Percentiles rank a stretch among this genome's conserved stretches.
Conservation (phyloP, 2,113 vertebrate species). For the Lathamus discolor region DNA sequence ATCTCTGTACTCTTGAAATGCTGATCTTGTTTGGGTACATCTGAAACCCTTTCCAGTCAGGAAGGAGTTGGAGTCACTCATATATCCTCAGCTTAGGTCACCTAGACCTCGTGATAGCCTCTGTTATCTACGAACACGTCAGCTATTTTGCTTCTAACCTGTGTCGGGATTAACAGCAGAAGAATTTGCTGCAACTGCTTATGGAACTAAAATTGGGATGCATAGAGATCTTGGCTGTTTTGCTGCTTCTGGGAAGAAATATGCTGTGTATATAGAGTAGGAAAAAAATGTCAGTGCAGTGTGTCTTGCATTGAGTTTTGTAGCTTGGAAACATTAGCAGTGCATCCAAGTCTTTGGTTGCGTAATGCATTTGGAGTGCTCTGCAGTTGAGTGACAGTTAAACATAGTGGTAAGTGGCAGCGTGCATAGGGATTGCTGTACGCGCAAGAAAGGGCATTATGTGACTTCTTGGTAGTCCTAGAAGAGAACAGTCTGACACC, state of each 20-base stretch:
- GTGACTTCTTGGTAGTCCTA: background rate
- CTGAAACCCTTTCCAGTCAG: background rate
- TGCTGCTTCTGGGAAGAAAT: background rate
- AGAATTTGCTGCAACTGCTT: background rate
- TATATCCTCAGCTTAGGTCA: background rate
- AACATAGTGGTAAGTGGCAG: background rate
- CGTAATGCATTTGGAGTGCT: background rate
- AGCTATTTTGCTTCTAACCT: background rate
- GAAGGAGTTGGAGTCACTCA: background rate
- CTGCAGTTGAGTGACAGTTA: background rate
- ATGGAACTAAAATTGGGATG: background rate
- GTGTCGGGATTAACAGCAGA: background rate
- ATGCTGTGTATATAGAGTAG: background rate
- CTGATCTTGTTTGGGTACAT: background rate
- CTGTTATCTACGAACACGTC: background rate
- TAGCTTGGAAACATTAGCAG: background rate
- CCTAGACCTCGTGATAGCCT: background rate
- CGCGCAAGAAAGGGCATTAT: background rate
- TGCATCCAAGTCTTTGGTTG: background rate
- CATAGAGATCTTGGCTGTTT: background rate
- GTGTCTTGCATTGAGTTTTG: background rate
- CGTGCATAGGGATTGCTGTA: background rate
- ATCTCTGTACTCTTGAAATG: background rate
- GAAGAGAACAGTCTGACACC: background rate
- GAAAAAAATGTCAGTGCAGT: background rate